Percentiles rank a stretch among this genome's conserved stretches.
These are phyloP conservation scores for Tyrannus savana DNA, from an alignment of 2,113 vertebrate species.

Conservation along the genomic window DNA sequence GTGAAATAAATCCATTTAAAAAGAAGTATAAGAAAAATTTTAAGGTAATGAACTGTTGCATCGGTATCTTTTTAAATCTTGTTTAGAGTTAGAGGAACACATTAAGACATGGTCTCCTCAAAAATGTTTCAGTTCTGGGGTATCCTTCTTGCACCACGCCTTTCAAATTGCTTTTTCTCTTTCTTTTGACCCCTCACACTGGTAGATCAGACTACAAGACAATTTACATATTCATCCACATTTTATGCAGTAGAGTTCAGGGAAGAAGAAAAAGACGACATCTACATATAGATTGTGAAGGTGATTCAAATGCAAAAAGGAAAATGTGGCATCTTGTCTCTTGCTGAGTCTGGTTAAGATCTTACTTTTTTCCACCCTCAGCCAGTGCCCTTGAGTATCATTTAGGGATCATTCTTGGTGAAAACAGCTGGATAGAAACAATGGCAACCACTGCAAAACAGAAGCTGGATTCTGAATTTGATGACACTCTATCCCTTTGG, in stretches of 20 bases:
- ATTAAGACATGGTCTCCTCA: background rate
- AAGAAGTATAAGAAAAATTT: background rate
- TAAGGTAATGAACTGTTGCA: background rate
- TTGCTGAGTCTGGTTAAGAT: background rate
- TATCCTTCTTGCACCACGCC: background rate
- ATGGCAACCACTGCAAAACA: background rate
- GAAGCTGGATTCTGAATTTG: background rate
- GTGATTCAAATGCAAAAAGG: background rate
- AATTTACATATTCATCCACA: background rate
- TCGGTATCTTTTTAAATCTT: background rate
- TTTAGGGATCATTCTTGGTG: background rate
- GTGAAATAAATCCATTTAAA: background rate
- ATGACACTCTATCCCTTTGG: background rate
- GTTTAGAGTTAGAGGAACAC: background rate
- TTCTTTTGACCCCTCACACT: background rate
- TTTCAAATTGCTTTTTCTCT: background rate
- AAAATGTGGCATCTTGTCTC: background rate
- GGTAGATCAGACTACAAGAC: background rate
- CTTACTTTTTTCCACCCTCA: background rate
- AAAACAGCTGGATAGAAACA: background rate
- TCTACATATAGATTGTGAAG: background rate
- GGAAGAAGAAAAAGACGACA: background rate
- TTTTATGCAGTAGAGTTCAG: background rate
- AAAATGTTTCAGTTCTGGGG: fast-evolving
- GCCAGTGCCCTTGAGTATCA: background rate